Conservation (phyloP, 2,113 vertebrate species). For the Gnathonemus echidnorhynchus region DNA sequence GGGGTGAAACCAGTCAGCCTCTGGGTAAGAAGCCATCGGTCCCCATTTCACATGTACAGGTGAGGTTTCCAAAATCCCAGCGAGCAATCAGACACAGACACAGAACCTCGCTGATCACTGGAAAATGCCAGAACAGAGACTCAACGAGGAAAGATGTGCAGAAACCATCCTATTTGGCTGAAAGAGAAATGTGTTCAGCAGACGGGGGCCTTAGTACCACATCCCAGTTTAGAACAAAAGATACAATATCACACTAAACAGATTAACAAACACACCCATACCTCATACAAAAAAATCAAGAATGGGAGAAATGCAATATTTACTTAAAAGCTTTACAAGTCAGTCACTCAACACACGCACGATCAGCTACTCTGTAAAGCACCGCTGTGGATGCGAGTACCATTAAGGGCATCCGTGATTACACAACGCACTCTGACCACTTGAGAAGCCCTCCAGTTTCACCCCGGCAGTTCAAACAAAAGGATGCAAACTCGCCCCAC, state of each 20-base stretch:
- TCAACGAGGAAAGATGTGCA: neutral
- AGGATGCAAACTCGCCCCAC: neutral
- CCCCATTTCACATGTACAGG: neutral
- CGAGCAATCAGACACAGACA: neutral
- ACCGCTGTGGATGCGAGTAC: neutral
- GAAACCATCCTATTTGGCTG: neutral
- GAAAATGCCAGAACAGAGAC: neutral
- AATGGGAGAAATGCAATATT: neutral
- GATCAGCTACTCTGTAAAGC: too few species aligned
- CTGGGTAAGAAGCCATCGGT: neutral
- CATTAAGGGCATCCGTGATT: neutral
- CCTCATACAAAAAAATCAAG: neutral
- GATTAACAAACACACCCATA: neutral
- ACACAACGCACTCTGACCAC: neutral
- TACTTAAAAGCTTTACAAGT: neutral
- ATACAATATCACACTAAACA: neutral
- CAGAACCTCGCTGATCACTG: neutral
- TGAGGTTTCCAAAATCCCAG: neutral
- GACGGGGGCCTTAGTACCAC: neutral
- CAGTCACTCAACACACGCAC: neutral
- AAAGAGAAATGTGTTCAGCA: neutral
- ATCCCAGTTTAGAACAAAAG: neutral
- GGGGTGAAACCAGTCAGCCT: neutral
- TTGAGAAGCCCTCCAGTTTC: neutral
- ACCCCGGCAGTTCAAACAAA: neutral